These are phyloP conservation scores for Porites cylindrica DNA, from an alignment of 92 coral and sea anemone genomes.

Conservation along the genomic window DNA sequence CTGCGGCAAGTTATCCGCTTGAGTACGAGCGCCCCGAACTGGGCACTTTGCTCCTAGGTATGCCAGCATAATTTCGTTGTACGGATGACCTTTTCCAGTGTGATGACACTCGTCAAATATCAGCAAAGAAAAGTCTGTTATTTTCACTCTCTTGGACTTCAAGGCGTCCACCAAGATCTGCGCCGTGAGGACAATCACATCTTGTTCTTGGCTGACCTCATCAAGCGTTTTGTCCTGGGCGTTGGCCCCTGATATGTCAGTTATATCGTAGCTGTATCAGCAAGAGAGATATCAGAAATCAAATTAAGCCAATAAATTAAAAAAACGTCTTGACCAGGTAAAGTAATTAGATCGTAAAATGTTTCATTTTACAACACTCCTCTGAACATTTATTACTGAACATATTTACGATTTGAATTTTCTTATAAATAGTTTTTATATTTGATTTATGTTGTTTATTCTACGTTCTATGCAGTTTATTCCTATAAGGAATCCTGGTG, in stretches of 20 bases:
- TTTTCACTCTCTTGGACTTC: conserved; percentile 51
- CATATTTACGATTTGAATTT: no score
- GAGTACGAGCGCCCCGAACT: not conserved
- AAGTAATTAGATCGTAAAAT: no score
- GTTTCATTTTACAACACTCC: no score
- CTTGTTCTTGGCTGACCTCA: conserved; percentile 42
- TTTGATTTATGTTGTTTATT: no score
- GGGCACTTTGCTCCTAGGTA: conserved; percentile 66
- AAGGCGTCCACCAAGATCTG: conserved; percentile 86
- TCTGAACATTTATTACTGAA: no score
- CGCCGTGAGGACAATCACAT: conserved; percentile 88
- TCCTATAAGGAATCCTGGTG: no score
- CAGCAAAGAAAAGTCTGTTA: conserved; percentile 65
- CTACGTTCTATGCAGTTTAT: no score
- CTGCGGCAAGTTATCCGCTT: conserved; percentile 72
- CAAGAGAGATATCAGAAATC: not conserved
- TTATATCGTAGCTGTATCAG: conserved; percentile 52
- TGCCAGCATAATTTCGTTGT: conserved; percentile 81
- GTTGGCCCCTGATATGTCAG: conserved; percentile 85
- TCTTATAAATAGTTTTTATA: no score
- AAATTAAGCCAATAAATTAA: no score
- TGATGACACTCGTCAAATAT: conserved; percentile 88
- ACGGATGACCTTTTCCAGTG: conserved; percentile 76
- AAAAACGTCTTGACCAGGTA: no score
- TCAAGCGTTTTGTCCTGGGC: conserved; percentile 60